Evolutionary conservation across 2,888 invertebrate species (phyloP), one percentile per base, ranked within the genome.

Genomic region (Calliphora vomitoria): DNA sequence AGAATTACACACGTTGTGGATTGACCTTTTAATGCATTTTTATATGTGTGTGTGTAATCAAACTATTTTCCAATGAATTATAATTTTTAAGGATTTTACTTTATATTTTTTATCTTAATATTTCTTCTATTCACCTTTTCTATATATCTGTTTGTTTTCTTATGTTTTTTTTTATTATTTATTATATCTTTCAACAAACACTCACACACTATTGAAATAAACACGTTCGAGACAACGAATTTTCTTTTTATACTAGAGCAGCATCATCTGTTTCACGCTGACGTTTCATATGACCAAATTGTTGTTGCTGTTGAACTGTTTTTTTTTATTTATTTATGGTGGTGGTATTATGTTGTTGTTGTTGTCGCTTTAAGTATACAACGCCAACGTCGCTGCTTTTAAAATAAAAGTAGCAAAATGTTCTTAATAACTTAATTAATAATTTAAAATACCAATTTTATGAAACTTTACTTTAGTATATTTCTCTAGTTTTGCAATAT

Each of bases 261-360:
- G 68, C 75, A 82, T 69, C 38, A 62, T 82, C 38, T 82, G 66
- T 64, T 71, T 53, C 44, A 64, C 13, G 62, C 35, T 69, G 47
- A 44, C 68, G 60, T 72, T 78, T 53, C 44, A 41, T 69, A 13
- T 18, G 13, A 66, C 5, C 50, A 82, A 25, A 55, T 78, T 68
- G 58, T 58, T 44, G 8, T 58, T 58, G 38, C 18, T 41, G 13
- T 71, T 38, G 20, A 11, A 53, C 25, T 76, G 25, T 47, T 35
- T 76, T 62, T 35, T 38, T 15, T 60, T 60, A 5, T 64, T 55
- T 50, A 35, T 62, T 64, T 31, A 60, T 69, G 68, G 44, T 68
- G 58, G 84, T 85, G 50, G 62, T 69, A 60, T 31, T 74, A 82
- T 62, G 44, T 50, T 64, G 66, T 82, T 74, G 44, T 53, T 31